Conservation (phyloP, 2,888 invertebrate species). For the Tribolium freemani region DNA sequence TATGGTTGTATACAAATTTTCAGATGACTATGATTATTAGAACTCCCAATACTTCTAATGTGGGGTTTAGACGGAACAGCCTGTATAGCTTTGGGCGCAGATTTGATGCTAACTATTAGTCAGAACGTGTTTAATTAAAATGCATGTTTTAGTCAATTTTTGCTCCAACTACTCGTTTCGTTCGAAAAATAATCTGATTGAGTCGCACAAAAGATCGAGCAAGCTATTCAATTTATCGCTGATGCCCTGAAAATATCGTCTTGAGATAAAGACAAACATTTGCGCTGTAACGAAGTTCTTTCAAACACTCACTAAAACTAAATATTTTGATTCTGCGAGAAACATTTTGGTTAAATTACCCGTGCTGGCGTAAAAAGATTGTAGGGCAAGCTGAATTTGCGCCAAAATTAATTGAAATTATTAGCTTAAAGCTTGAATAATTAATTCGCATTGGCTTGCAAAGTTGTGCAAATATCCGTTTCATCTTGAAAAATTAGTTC, state of each 20-base stretch:
- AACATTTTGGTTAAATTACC: neutral
- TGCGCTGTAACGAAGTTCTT: too few species aligned
- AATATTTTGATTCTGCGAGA: neutral
- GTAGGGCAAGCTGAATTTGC: too few species aligned
- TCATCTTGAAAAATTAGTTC: constrained; percentile 30
- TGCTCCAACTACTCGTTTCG: neutral
- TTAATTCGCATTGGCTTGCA: neutral
- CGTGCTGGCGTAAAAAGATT: too few species aligned
- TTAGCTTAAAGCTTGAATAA: neutral
- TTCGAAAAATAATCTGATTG: neutral
- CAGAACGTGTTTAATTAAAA: too few species aligned
- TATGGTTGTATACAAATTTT: too few species aligned
- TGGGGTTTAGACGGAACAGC: too few species aligned
- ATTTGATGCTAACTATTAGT: neutral
- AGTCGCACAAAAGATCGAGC: neutral
- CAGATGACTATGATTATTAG: too few species aligned
- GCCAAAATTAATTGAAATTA: neutral
- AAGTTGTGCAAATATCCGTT: constrained; percentile 6
- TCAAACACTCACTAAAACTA: neutral
- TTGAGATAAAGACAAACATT: neutral
- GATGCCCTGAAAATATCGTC: neutral
- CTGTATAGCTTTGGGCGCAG: too few species aligned
- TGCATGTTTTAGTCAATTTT: too few species aligned
- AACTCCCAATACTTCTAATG: too few species aligned
- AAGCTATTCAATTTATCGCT: neutral